Evolutionary conservation across 2,113 vertebrate species (phyloP), one percentile per base, ranked within the genome.

Genomic region (Seriola quinqueradiata): DNA sequence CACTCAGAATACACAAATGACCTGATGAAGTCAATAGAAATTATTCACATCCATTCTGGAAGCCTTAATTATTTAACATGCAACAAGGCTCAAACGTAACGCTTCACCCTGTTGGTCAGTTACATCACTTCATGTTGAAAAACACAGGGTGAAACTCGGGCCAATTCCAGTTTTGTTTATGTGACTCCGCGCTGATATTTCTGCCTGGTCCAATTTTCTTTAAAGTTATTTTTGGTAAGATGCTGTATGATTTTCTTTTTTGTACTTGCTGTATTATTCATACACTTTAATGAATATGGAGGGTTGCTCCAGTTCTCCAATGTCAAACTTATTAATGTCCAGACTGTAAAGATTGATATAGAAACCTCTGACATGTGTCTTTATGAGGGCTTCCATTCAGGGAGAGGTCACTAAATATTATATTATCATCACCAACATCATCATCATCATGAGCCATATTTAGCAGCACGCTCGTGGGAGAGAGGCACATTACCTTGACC

Each of bases 301-400:
- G 75, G 46, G 59, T 83, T 82, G 76, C 79, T 75, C 85, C 82
- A 55, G 58, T 77, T 77, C 36, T 69, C 36, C 54, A n/a, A 40
- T 61, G 77, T 60, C 50, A 73, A 67, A 55, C 13, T 0, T 25
- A 38, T 61, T n/a, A 44, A 54, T 25, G 16, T 73, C 75, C 68
- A 77, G 74, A 77, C 66, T 61, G 58, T 64, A 48, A 42, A 17
- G 68, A 83, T 87, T 60, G 65, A 84, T 70, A 75, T n/a, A 91
- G 90, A 93, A 94, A 94, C 94, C 93, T 94, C 90, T 95, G 94
- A 95, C 94, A 95, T 96, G 94, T 92, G 90, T 95, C 94, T 95
- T 95, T 92, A 86, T 75, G 77, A 84, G 88, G 50, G 72, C 71
- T 80, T 92, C 85, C 90, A 92, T 92, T 94, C 87, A 88, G 91